Evolutionary conservation across 2,797 vertebrate genomes (phyloP).

Genomic region (Myripristis jacobus): DNA sequence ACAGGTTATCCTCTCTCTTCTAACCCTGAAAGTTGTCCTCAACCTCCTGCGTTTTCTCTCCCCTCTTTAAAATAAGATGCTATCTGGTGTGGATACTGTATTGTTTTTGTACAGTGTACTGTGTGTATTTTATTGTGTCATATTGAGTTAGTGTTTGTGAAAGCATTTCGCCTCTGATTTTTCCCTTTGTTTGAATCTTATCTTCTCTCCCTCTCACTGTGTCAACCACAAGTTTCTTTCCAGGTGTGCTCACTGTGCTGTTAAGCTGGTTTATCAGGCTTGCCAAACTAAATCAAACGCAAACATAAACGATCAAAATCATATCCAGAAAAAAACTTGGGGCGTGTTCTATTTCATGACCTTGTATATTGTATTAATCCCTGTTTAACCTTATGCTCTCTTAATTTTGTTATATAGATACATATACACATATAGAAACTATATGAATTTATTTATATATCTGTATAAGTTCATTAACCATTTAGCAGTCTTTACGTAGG

Average conservation of each 20-base stretch:
- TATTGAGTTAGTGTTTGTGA: slow-evolving; percentile 82
- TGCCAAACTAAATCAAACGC: slow-evolving; percentile 81
- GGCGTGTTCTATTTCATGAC: slow-evolving; percentile 67
- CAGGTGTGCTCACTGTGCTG: slow-evolving; percentile 91
- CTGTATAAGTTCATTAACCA: slow-evolving; percentile 69
- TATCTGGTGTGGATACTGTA: slow-evolving; percentile 80
- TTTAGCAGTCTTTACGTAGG: slow-evolving; percentile 83
- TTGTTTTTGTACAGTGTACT: slow-evolving; percentile 77
- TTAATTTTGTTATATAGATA: slow-evolving; percentile 67
- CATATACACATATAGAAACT: slow-evolving; percentile 64
- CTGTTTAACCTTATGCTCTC: slow-evolving; percentile 69
- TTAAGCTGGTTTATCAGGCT: slow-evolving; percentile 90
- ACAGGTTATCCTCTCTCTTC: slow-evolving; percentile 84
- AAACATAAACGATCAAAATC: slow-evolving; percentile 66
- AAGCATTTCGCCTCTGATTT: slow-evolving; percentile 82
- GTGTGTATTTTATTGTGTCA: slow-evolving; percentile 82
- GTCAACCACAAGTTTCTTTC: slow-evolving; percentile 97
- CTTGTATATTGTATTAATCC: slow-evolving; percentile 68
- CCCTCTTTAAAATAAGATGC: slow-evolving; percentile 74
- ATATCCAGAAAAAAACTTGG: slow-evolving; percentile 57
- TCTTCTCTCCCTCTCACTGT: slow-evolving; percentile 86
- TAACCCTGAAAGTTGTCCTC: slow-evolving; percentile 81
- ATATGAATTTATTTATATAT: slow-evolving; percentile 74
- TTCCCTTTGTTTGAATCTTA: slow-evolving; percentile 85
- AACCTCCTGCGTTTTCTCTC: slow-evolving; percentile 81